These are phyloP conservation scores for Arbacia lixula DNA, from an alignment of 53 echinoderm and acorn worm species.

Conservation along the genomic window DNA sequence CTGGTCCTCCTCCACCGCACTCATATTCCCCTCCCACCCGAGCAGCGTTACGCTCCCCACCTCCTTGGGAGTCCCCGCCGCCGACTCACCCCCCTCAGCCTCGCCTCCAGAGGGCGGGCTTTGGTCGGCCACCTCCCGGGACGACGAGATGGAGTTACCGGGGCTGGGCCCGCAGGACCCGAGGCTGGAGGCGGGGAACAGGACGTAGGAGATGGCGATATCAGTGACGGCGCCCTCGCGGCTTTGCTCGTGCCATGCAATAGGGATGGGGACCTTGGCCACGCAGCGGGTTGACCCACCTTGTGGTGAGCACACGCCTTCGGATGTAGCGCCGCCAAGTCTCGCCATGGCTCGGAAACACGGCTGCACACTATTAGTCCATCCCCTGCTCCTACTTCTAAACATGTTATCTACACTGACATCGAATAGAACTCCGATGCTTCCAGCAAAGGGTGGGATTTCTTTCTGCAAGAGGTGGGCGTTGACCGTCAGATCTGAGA, in stretches of 20 bases:
- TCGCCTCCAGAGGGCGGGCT: not conserved
- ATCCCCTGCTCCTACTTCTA: not conserved
- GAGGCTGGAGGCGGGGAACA: slow-evolving; percentile 17
- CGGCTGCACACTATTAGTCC: slow-evolving; percentile 2
- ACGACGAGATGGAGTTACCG: slow-evolving; percentile 18
- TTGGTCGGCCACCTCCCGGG: not conserved
- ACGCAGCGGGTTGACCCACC: slow-evolving; percentile 10
- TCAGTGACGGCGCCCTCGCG: not conserved
- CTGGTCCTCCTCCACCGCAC: slow-evolving; percentile 24
- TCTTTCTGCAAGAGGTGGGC: slow-evolving; percentile 30
- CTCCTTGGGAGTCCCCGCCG: not conserved
- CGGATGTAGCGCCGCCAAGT: not conserved
- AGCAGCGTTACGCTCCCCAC: slow-evolving; percentile 38
- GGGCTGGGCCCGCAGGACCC: slow-evolving; percentile 13
- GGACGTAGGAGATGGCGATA: slow-evolving; percentile 16
- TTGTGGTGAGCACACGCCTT: not conserved
- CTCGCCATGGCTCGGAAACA: slow-evolving; percentile 28
- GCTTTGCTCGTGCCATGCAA: slow-evolving; percentile 41
- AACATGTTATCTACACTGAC: slow-evolving; percentile 13
- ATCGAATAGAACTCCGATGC: slow-evolving; percentile 39
- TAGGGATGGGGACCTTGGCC: slow-evolving; percentile 25
- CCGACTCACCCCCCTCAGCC: not conserved
- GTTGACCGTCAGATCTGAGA: slow-evolving; percentile 11
- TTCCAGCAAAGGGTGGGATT: slow-evolving; percentile 49
- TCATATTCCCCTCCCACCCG: slow-evolving; percentile 37